phyloP scores from a whole-genome alignment of 2,888 invertebrate species.

The Thymelicus lineola region DNA sequence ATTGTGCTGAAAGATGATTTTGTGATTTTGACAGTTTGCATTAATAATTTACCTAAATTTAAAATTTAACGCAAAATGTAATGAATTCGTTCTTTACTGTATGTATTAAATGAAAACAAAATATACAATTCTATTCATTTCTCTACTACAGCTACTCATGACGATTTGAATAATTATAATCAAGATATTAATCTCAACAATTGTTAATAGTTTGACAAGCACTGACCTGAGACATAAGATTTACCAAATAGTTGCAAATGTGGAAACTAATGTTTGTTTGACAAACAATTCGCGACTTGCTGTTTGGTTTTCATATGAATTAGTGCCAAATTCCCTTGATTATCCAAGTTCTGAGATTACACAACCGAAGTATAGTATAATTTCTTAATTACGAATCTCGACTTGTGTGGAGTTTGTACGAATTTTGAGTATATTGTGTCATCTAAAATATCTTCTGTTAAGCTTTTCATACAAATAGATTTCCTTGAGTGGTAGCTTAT shows the following conservation, averaged over 20 bases:
- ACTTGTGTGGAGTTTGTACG: conserved; percentile 16
- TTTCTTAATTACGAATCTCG: conserved; percentile 14
- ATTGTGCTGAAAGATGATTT: too few relatives aligned
- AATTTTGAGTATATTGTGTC: background rate
- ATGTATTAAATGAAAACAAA: too few relatives aligned
- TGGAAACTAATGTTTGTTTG: conserved; percentile 27
- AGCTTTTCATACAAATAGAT: too few relatives aligned
- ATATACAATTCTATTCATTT: too few relatives aligned
- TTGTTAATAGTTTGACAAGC: conserved; percentile 2
- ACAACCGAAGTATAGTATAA: conserved; percentile 15
- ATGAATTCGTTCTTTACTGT: too few relatives aligned
- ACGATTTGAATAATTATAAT: too few relatives aligned
- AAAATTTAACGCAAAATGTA: too few relatives aligned
- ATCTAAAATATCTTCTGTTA: too few relatives aligned
- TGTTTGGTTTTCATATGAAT: conserved; percentile 39
- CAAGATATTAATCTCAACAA: background rate
- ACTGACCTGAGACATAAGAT: conserved; percentile 1
- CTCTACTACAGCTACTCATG: too few relatives aligned
- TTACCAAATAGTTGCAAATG: conserved; percentile 15
- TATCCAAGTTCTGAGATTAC: conserved; percentile 28
- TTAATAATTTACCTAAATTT: too few relatives aligned
- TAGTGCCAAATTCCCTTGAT: conserved; percentile 32
- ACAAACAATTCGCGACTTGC: conserved; percentile 33
- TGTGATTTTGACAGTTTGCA: too few relatives aligned
- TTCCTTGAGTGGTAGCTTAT: too few relatives aligned